Conservation (phyloP, 2,888 invertebrate genomes). For the Plemyria rubiginata region DNA sequence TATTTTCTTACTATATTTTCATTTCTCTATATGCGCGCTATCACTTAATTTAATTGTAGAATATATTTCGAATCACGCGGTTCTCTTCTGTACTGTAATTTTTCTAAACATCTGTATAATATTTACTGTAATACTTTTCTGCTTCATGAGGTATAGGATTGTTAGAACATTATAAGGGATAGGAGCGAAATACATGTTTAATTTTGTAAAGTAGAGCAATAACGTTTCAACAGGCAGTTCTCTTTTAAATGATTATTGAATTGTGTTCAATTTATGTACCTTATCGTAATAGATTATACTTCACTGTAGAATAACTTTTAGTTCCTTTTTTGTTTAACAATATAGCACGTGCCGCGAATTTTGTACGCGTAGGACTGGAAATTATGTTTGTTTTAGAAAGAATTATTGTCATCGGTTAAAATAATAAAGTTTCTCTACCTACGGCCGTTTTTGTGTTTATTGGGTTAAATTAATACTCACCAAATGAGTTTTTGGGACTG, state of each 20-base stretch:
- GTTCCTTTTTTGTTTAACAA: constrained; percentile 53
- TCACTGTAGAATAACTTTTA: constrained; percentile 54
- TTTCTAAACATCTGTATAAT: constrained; percentile 74
- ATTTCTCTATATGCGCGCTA: constrained; percentile 50
- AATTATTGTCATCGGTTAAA: constrained; percentile 30
- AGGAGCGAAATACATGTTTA: constrained; percentile 72
- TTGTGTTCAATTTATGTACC: constrained; percentile 65
- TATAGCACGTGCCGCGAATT: constrained; percentile 45
- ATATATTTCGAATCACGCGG: constrained; percentile 75
- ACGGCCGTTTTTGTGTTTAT: constrained; percentile 40
- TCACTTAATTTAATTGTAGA: constrained; percentile 68
- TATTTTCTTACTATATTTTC: constrained; percentile 58
- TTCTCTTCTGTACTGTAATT: constrained; percentile 65
- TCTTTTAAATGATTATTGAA: constrained; percentile 51
- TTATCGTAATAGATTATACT: constrained; percentile 54
- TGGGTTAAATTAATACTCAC: constrained; percentile 22
- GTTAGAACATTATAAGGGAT: constrained; percentile 76
- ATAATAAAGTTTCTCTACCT: constrained; percentile 25
- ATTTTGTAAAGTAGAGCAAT: constrained; percentile 64
- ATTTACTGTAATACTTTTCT: constrained; percentile 76
- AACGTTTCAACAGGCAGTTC: constrained; percentile 62
- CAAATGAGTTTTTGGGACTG: constrained; percentile 23
- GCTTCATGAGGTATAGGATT: constrained; percentile 81
- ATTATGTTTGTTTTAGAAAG: constrained; percentile 33
- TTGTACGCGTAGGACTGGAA: constrained; percentile 27